A percentile compares a stretch with the other conserved stretches of the same genome.
Evolutionary conservation across 2,797 vertebrate genomes (phyloP).

Genomic region (Lagorchestes hirsutus): DNA sequence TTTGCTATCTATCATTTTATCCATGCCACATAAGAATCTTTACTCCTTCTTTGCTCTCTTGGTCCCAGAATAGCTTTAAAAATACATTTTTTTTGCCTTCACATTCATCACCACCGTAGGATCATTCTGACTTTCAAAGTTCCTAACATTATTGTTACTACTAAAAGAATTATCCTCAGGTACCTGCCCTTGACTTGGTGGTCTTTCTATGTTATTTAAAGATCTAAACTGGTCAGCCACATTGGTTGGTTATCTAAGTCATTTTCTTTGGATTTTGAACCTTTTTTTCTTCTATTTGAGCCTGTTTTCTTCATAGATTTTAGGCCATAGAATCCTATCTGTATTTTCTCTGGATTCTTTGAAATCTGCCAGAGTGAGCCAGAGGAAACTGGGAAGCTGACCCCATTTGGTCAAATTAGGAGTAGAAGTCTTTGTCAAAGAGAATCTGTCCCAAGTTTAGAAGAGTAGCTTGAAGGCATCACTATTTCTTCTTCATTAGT

Average conservation of each 20-base stretch:
- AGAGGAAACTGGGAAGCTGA: not conserved
- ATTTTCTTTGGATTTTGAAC: not conserved
- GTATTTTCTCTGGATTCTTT: not conserved
- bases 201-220: not conserved
- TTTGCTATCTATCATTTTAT: not conserved
- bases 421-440: not conserved
- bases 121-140: not conserved
- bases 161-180: not conserved
- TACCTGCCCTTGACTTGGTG: not conserved
- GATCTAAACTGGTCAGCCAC: not conserved
- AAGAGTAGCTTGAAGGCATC: not conserved
- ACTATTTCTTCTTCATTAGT: not conserved
- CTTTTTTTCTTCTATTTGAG: not conserved
- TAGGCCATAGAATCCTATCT: not conserved
- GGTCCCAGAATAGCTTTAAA: not conserved
- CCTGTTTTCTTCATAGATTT: not conserved
- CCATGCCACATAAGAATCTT: not conserved
- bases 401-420: not conserved
- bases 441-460: not conserved
- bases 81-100: not conserved
- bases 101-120: not conserved
- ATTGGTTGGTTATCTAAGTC: not conserved
- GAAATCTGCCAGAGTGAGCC: not conserved
- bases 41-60: not conserved
- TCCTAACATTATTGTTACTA: not conserved